Base-by-base conservation (phyloP, 1,140 invertebrate genomes). In the Caenorhabditis elegans region DNA sequence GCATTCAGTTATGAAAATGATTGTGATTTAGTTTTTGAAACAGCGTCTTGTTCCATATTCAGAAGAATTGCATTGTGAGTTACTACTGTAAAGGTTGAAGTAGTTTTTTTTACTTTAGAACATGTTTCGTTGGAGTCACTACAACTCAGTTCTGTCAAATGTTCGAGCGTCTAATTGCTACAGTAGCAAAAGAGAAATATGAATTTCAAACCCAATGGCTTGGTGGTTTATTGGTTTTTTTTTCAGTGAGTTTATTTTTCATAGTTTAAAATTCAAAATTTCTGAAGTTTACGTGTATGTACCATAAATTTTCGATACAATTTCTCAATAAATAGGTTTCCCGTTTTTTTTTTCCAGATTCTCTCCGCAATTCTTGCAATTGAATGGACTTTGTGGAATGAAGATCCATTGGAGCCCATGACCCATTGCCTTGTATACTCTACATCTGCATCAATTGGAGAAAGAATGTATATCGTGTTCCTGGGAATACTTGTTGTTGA, bases 351-450 rank as follows among this genome's bases (percentile, higher is more conserved):
- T 1, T 34, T 60, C 17, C 53, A 60, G 55, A 28, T 60, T 34
- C 19, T 70, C 3, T 70, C 60, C 3, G 60, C 60, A 0, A 70
- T 70, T 43, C 60, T 70, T 13, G 19, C 19, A 5, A 43, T 70
- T 10, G 60, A 70, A 39, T 70, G 60, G 60, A 39, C 60, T 43
- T 8, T 70, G 5, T 70, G 60, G 60, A 70, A 70, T 34, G 60
- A 70, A 28, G 43, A 70, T 43, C 60, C 60, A 43, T 39, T 70
- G 13, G 60, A 70, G n/a, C 60, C 60, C 19, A 70, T 70, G 60
- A 70, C 60, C 8, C 60, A 70, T 24, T 70, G 60, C n/a, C 60
- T 70, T 22, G n/a, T 34, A 8, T 70, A 70, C 22, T 70, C 60
- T 70, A 8, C 60, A 70, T 70, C 60, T 39, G 60, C n/a, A 3